A percentile compares a stretch with the other conserved stretches of the same genome.
phyloP scores from a whole-genome alignment of 1,140 invertebrate species.

The Penaeus vannamei region DNA sequence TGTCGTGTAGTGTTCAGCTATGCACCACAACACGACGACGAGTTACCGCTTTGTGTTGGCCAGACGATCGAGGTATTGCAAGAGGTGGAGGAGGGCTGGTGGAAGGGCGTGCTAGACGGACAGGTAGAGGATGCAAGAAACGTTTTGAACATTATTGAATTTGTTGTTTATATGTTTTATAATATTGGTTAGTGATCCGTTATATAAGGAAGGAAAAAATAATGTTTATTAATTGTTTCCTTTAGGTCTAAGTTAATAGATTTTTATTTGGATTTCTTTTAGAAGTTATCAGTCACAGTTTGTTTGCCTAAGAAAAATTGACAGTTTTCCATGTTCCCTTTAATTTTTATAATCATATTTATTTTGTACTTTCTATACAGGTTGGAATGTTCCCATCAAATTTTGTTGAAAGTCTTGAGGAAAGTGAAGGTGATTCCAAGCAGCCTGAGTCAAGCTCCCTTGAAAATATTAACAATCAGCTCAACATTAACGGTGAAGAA shows the following conservation, averaged over 20 bases:
- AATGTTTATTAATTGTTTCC: too few relatives aligned
- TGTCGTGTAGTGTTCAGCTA: slow-evolving; percentile 93
- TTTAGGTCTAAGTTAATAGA: too few relatives aligned
- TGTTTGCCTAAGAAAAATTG: not conserved
- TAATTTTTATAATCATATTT: not conserved
- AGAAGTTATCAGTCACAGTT: too few relatives aligned
- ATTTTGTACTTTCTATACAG: slow-evolving; percentile 52
- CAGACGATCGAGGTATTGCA: slow-evolving; percentile 90
- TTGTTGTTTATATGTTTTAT: too few relatives aligned
- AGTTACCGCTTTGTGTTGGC: slow-evolving; percentile 86
- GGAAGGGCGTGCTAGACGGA: slow-evolving; percentile 83
- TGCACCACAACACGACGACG: slow-evolving; percentile 91
- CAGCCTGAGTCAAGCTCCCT: slow-evolving; percentile 57
- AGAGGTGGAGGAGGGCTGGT: slow-evolving; percentile 93
- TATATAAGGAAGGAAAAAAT: too few relatives aligned
- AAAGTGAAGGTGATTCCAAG: slow-evolving; percentile 60
- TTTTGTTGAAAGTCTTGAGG: slow-evolving; percentile 84
- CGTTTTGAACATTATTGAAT: too few relatives aligned
- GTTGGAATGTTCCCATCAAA: slow-evolving; percentile 93
- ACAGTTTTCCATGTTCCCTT: slow-evolving; percentile 51
- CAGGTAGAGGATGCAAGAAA: slow-evolving; percentile 70
- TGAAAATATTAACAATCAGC: slow-evolving; percentile 63
- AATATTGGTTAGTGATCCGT: too few relatives aligned
- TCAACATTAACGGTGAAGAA: slow-evolving; percentile 60
- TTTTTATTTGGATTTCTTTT: too few relatives aligned